phyloP scores from a whole-genome alignment of 2,888 invertebrate genomes.

The Plemyria rubiginata region DNA sequence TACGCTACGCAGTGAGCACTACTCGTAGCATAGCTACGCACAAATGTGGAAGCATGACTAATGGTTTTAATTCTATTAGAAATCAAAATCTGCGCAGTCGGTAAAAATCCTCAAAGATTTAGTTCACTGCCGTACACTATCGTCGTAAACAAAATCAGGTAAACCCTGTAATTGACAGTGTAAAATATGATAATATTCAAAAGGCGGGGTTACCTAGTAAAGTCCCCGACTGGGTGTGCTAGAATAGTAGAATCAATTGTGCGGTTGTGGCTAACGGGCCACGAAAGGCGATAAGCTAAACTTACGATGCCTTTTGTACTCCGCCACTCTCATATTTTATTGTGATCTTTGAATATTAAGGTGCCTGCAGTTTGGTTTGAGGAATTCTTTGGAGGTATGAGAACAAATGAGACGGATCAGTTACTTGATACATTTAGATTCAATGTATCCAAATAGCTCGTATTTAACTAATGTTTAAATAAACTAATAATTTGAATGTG shows the following conservation, averaged over 20 bases:
- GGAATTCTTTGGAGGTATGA: slow-evolving; percentile 18
- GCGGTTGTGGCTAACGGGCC: slow-evolving; percentile 73
- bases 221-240: slow-evolving; percentile 61
- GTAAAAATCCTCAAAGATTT: slow-evolving; percentile 32
- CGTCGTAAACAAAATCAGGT: slow-evolving; percentile 43
- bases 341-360: slow-evolving; percentile 56
- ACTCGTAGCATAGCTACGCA: background rate
- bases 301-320: slow-evolving; percentile 77
- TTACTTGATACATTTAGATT: background rate
- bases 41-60: background rate
- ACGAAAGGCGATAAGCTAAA: slow-evolving; percentile 75
- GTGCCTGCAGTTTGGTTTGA: slow-evolving; percentile 33
- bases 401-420: background rate
- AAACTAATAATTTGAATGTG: too few species aligned
- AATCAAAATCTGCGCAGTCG: background rate
- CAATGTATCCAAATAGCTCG: too few species aligned
- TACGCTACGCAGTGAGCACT: too few species aligned
- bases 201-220: slow-evolving; percentile 59
- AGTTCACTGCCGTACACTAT: slow-evolving; percentile 47
- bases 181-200: slow-evolving; percentile 75
- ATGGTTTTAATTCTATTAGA: too few species aligned
- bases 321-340: slow-evolving; percentile 62
- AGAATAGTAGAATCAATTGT: slow-evolving; percentile 74
- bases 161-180: slow-evolving; percentile 64
- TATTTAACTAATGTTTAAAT: too few species aligned